Evolutionary conservation across 1,140 invertebrate genomes (phyloP).

Genomic region (Sarcophaga bullata): DNA sequence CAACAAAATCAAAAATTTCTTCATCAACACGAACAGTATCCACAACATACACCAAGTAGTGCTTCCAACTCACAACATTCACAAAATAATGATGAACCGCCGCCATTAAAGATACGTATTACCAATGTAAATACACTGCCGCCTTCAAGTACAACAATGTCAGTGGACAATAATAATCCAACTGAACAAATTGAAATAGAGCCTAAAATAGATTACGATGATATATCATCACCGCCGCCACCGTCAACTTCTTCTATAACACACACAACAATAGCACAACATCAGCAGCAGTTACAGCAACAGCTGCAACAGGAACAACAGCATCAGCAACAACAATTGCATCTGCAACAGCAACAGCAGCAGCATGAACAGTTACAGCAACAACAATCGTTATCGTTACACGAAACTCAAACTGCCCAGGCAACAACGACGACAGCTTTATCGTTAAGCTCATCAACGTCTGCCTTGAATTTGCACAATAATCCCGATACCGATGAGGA

Average conservation of each 20-base stretch:
- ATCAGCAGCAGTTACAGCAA: slow-evolving; percentile 49
- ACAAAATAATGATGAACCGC: slow-evolving; percentile 42
- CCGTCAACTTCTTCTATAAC: slow-evolving; percentile 13
- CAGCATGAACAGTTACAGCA: neutral
- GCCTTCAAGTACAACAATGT: slow-evolving; percentile 22
- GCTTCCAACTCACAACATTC: slow-evolving; percentile 44
- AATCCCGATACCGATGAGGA: slow-evolving; percentile 32
- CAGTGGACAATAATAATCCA: neutral
- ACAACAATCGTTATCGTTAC: neutral
- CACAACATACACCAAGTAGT: slow-evolving; percentile 30
- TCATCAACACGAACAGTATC: no score
- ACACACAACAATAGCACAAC: slow-evolving; percentile 52
- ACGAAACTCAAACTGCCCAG: neutral
- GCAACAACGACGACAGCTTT: slow-evolving; percentile 11
- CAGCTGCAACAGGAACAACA: neutral
- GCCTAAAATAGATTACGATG: slow-evolving; percentile 45
- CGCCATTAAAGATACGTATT: slow-evolving; percentile 43
- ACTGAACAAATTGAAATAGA: slow-evolving; percentile 43
- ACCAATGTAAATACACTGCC: slow-evolving; percentile 39
- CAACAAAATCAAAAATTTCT: neutral
- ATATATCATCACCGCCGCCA: neutral
- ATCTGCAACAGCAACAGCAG: slow-evolving; percentile 50
- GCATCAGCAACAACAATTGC: slow-evolving; percentile 35
- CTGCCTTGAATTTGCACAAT: slow-evolving; percentile 35
- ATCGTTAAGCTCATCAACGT: slow-evolving; percentile 33